Conservation (phyloP, 92 coral and sea anemone species). For the Zoanthus sansibaricus region DNA sequence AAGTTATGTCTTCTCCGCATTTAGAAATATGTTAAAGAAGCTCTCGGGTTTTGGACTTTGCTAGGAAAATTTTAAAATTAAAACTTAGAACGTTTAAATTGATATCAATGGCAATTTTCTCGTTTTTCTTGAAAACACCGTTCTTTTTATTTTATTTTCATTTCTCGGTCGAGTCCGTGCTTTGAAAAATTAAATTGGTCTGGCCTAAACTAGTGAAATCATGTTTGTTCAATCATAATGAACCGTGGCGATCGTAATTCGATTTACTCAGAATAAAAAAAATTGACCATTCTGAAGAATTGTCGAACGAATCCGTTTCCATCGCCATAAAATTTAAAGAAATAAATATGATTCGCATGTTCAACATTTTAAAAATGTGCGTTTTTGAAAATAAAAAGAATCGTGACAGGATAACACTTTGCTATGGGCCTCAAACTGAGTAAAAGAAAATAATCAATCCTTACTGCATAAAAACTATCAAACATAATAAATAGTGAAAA, state of each 20-base stretch:
- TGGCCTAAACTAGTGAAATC: constrained; percentile 5
- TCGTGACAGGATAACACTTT: constrained; percentile 12
- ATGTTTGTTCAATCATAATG: constrained; percentile 6
- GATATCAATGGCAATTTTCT: neutral
- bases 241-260: neutral
- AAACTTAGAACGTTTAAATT: no score
- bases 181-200: no score
- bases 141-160: constrained; percentile 6
- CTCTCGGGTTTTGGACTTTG: no score
- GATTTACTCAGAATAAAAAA: constrained; percentile 1
- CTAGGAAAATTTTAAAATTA: no score
- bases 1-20: no score
- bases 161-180: constrained; percentile 11
- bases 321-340: constrained; percentile 2
- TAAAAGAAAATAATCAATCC: constrained; percentile 2
- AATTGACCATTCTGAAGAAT: neutral
- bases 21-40: no score
- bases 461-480: neutral
- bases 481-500: constrained; percentile 6
- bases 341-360: no score
- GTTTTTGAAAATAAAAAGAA: neutral
- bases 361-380: constrained; percentile 4
- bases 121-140: constrained; percentile 6
- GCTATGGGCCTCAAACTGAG: constrained; percentile 17
- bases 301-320: constrained; percentile 5